Base-by-base conservation (phyloP, 2,797 vertebrate genomes). In the Zalophus californianus region DNA sequence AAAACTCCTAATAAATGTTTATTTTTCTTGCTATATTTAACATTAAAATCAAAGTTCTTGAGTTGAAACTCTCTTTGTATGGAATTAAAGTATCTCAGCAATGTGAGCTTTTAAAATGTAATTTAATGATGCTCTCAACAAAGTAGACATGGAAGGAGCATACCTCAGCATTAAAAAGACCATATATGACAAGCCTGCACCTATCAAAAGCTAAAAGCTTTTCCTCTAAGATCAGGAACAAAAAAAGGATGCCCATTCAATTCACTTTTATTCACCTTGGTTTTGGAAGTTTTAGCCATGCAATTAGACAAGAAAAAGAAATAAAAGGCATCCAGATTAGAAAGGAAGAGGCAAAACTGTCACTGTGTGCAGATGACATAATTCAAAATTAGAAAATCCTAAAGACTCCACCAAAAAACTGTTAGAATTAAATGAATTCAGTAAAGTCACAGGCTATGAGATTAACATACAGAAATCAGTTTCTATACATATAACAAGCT, bases 1-100 rank as follows among this genome's bases (percentile, higher is more conserved):
- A 44, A 90, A 86, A 89, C 29, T 80, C 9, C n/a, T 90, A 58
- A 18, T 86, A 86, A 78, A 44, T 56, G 29, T 89, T 88, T 25
- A 73, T 20, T 91, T 88, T 5, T 86, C n/a, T 80, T 58, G n/a
- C 12, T 72, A 68, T 35, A 50, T 94, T 92, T 91, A 78, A 84
- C 79, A 88, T 73, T 95, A 80, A 78, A 93, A 62, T 89, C 56
- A 90, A 15, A 64, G 25, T 96, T 95, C 70, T 92, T 93, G 35
- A 95, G 20, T 60, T 93, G 82, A 92, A 77, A 14, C 23, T 77
- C 27, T 75, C 13, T 62, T 83, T 83, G 8, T 73, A 13, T 86
- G 35, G 21, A 92, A 90, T 84, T 83, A 60, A 94, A 68, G n/a
- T 62, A 83, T 83, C 62, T 87, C 48, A 29, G 18, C 25, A 90